phyloP scores from a whole-genome alignment of 1,140 invertebrate species.

The Danaus melanippus region DNA sequence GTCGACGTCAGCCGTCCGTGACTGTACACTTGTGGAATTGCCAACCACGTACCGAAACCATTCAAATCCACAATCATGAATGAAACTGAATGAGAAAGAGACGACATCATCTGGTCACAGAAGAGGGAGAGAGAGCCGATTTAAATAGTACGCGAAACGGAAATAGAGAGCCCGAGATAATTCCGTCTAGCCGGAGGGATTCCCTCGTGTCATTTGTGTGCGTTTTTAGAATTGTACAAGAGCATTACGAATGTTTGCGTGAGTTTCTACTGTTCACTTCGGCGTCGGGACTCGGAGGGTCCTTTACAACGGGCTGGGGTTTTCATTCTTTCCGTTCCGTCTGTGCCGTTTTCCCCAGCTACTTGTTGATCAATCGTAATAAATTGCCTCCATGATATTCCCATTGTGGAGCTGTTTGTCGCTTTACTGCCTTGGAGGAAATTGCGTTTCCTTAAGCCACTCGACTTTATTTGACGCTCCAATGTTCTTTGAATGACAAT shows the following conservation, averaged over 20 bases:
- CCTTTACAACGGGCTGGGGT: slow-evolving; percentile 29
- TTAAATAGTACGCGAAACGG: slow-evolving; percentile 70
- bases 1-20: slow-evolving; percentile 16
- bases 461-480: slow-evolving; percentile 57
- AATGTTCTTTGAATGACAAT: slow-evolving; percentile 34
- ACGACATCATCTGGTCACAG: slow-evolving; percentile 22
- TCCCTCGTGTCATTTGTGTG: slow-evolving; percentile 70
- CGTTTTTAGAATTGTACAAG: slow-evolving; percentile 60
- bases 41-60: slow-evolving; percentile 46
- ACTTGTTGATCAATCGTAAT: slow-evolving; percentile 72
- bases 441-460: slow-evolving; percentile 64
- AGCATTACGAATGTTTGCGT: slow-evolving; percentile 55
- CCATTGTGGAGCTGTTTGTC: slow-evolving; percentile 69
- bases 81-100: slow-evolving; percentile 66
- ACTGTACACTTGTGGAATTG: slow-evolving; percentile 25
- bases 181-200: slow-evolving; percentile 70
- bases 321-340: slow-evolving; percentile 55
- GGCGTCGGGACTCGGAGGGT: slow-evolving; percentile 28
- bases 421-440: slow-evolving; percentile 65
- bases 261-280: slow-evolving; percentile 36
- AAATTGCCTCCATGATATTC: slow-evolving; percentile 69
- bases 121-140: slow-evolving; percentile 49
- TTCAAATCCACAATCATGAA: slow-evolving; percentile 67
- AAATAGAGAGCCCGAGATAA: slow-evolving; percentile 67
- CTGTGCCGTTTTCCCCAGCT: slow-evolving; percentile 53